Base-by-base conservation (phyloP, 2,888 invertebrate genomes). In the Metallyticus violacea region DNA sequence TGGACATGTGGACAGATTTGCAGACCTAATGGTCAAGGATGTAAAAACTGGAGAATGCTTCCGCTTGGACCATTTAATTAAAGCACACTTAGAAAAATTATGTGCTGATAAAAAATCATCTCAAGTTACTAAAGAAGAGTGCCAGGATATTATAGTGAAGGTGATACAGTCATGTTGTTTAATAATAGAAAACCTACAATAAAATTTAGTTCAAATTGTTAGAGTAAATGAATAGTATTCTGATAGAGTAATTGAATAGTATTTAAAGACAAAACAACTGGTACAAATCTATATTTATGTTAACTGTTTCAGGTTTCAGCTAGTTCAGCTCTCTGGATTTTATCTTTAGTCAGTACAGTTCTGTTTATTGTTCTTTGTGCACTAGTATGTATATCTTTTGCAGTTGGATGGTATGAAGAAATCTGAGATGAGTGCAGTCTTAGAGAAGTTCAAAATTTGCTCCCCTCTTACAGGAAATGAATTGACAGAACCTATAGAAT, bases 11-110 rank as follows among this genome's bases (percentile, higher is more conserved):
- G 99, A 99, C 90, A 94, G 99, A 87, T 99, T 99, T 93, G 99
- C 99, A 82, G 99, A 99, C 93, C 95, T 98, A 87, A 99, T 99
- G 99, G 99, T 99, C 0, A 99, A 99, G 92, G 99, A 99, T 93
- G 90, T 95, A 0, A 97, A 97, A 91, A 97, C 95, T 89, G 99
- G 99, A 6, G 99, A 99, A 91, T 99, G 99, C 91, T 99, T 99
- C 91, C 94, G 99, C 77, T 93, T 99, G 86, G 99, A 99, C 91
- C 99, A 99, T 93, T 93, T 99, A 86, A 99, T 99, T 89, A 99
- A 99, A 93, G 97, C 97, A 85, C 96, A 97, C 89, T 92, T 98
- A 88, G 89, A 88, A 85, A 87, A 88, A 28, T 27, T 87, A 6
- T 78, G 86, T 76, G 77, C 85, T 22, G 88, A 88, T 76, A 87